Evolutionary conservation across 1,140 invertebrate genomes (phyloP).

Genomic region (Drosophila guanche): DNA sequence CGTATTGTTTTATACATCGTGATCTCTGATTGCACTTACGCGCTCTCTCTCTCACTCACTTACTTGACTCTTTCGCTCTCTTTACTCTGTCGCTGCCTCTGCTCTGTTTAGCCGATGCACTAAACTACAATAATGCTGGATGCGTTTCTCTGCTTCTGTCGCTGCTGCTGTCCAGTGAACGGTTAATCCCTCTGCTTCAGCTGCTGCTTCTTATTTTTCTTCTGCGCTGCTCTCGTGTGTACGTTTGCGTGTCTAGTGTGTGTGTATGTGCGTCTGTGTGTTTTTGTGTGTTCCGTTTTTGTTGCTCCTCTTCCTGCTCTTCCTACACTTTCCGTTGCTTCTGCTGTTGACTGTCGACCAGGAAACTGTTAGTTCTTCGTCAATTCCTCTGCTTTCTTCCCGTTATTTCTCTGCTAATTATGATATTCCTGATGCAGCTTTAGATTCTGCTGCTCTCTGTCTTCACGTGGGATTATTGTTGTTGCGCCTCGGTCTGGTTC

Average conservation of each 20-base stretch:
- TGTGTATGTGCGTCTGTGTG: not conserved
- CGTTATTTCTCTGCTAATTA: too few relatives aligned
- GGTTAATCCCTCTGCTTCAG: too few relatives aligned
- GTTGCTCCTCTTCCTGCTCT: conserved; percentile 1
- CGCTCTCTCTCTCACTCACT: not conserved
- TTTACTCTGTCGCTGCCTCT: not conserved
- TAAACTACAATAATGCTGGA: too few relatives aligned
- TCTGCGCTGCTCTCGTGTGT: too few relatives aligned
- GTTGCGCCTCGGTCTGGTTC: conserved; percentile 25
- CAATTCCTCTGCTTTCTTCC: too few relatives aligned
- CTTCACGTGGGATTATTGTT: conserved; percentile 33
- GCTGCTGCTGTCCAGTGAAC: too few relatives aligned
- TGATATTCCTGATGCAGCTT: conserved; percentile 6
- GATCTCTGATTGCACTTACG: not conserved
- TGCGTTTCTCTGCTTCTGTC: too few relatives aligned
- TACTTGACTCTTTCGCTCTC: not conserved
- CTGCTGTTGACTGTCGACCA: too few relatives aligned
- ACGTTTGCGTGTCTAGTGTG: not conserved
- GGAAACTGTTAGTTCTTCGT: too few relatives aligned
- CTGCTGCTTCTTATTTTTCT: too few relatives aligned
- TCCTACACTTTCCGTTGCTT: too few relatives aligned
- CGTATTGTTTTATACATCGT: conserved; percentile 90
- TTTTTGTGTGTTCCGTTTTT: conserved; percentile 5
- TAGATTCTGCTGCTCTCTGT: not conserved
- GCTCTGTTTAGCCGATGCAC: too few relatives aligned